Evolutionary conservation across 2,888 invertebrate species (phyloP), one percentile per base, ranked within the genome.

Genomic region (Brachypalpus laphriformis): DNA sequence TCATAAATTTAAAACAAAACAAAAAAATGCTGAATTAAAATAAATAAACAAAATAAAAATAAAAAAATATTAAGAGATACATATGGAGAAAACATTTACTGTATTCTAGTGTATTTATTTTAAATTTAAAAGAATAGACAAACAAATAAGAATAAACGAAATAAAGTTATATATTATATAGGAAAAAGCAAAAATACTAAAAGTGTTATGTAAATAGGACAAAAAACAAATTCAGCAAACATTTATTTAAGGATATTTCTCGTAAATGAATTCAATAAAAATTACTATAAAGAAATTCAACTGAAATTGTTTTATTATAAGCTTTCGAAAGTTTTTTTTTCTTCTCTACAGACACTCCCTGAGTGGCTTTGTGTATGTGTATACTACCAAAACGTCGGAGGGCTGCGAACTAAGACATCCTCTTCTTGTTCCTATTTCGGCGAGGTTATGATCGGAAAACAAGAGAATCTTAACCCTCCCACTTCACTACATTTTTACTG

Each of bases 1-100:
- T 75, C 71, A 76, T 51, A 70, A 57, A 63, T 61, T 61, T 75
- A 61, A 70, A 56, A 47, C 11, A 71, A 56, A 56, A 63, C 63
- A 81, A 74, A 74, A 77, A 74, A 74, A 86, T 87, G 83, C 86
- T 87, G 87, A 87, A 86, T 61, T 81, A 66, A 72, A 63, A 59
- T 75, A 34, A 34, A 28, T 28, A 28, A 28, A 25, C 5, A 61
- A 40, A 65, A 37, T 61, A 54, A 54, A 57, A 75, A 59, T 47
- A 78, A 66, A 68, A 75, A 59, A 59, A 45, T 47, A 54, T 42
- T n/a, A 81, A 81, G 47, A 42, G 37, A 71, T 65, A 80, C 74
- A 78, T 70, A 74, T 61, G 74, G 16, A 72, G 16, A 56, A 70
- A 80, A 75, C 37, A 85, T 70, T 63, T 78, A 80, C 65, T 80